These are phyloP conservation scores for Papilio xuthus DNA, from an alignment of 1,140 invertebrate species.

Conservation along the genomic window DNA sequence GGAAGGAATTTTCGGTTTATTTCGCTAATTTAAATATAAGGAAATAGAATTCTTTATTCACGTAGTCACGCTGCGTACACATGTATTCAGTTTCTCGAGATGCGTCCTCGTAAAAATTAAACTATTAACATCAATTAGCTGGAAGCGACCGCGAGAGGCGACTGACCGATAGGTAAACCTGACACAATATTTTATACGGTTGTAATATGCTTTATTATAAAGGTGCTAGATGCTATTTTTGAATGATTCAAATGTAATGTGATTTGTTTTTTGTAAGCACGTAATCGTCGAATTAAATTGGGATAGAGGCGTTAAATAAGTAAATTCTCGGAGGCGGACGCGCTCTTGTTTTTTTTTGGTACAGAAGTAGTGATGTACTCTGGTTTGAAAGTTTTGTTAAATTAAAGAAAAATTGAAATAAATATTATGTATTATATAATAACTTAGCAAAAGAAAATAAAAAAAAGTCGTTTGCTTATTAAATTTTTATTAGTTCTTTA, in stretches of 20 bases:
- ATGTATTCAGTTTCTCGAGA: constrained; percentile 48
- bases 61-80: constrained; percentile 36
- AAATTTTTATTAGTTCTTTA: no score
- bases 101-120: constrained; percentile 65
- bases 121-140: constrained; percentile 72
- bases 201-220: constrained; percentile 31
- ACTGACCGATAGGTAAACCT: constrained; percentile 39
- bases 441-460: background rate
- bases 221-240: constrained; percentile 32
- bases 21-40: constrained; percentile 30
- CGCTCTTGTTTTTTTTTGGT: constrained; percentile 46
- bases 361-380: constrained; percentile 44
- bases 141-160: constrained; percentile 23
- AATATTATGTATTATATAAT: background rate
- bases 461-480: background rate
- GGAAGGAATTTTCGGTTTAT: background rate
- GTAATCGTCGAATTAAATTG: constrained; percentile 61
- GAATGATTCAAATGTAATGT: constrained; percentile 34
- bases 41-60: constrained; percentile 39
- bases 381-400: background rate
- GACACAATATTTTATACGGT: constrained; percentile 21
- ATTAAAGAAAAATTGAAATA: no score
- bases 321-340: constrained; percentile 50
- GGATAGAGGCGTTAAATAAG: constrained; percentile 63
- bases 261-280: constrained; percentile 40